Percentiles rank a stretch among this genome's conserved stretches.
phyloP scores from a whole-genome alignment of 2,113 vertebrate species.

The Nothoprocta pentlandii region DNA sequence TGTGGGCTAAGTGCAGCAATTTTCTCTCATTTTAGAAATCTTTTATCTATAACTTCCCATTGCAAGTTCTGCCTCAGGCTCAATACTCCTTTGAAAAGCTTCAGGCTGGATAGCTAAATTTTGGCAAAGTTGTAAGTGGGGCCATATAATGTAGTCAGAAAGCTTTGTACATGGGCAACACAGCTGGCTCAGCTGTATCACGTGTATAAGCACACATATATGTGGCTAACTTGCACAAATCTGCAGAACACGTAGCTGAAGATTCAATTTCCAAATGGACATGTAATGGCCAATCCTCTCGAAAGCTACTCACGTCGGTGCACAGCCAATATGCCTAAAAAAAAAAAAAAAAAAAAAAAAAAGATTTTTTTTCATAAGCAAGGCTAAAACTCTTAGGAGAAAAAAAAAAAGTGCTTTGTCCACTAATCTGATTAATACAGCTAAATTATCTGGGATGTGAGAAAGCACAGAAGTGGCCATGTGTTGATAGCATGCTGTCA shows the following conservation, averaged over 20 bases:
- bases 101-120: neutral
- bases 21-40: conserved; percentile 11
- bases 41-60: conserved; percentile 28
- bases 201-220: neutral
- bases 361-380: neutral
- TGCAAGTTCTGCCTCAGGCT: conserved; percentile 15
- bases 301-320: neutral
- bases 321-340: neutral
- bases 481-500: neutral
- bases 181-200: neutral
- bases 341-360: too few relatives aligned
- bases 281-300: neutral
- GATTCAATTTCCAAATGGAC: neutral
- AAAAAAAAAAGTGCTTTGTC: neutral
- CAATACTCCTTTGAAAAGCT: conserved; percentile 32
- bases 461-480: neutral
- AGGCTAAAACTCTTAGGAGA: neutral
- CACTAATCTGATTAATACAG: neutral
- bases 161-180: neutral
- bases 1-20: neutral
- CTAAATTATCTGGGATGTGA: neutral
- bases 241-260: neutral
- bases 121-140: conserved; percentile 11
- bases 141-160: conserved; percentile 19
- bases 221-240: neutral